Conservation (phyloP, 2,888 invertebrate species). For the Parnassius glacialis region DNA sequence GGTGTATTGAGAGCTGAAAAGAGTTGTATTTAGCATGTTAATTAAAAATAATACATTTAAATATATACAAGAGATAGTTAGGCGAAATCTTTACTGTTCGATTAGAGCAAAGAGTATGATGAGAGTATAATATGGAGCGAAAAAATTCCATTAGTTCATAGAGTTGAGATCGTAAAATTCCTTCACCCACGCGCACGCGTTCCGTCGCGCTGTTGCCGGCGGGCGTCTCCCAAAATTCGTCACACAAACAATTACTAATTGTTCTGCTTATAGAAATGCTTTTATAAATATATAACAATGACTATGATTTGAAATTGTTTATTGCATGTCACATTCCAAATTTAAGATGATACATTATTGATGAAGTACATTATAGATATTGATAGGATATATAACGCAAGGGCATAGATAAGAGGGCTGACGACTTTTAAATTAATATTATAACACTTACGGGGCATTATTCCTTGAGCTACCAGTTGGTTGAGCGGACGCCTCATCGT, state of each 20-base stretch:
- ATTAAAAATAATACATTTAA: no score
- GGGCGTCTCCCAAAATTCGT: conserved; percentile 38
- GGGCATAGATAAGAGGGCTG: no score
- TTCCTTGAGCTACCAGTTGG: conserved; percentile 98
- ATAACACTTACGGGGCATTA: conserved; percentile 96
- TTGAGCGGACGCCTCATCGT: conserved; percentile 96
- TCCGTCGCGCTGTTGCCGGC: conserved; percentile 37
- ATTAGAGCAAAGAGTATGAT: no score
- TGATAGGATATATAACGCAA: no score
- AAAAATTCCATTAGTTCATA: conserved; percentile 53
- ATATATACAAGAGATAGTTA: no score
- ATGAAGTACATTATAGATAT: no score
- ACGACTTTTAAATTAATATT: background rate
- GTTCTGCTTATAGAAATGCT: conserved; percentile 33
- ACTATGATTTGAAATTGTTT: background rate
- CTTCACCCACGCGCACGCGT: conserved; percentile 53
- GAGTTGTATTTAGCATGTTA: background rate
- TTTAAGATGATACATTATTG: no score
- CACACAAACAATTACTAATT: conserved; percentile 40
- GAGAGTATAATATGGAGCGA: conserved; percentile 29
- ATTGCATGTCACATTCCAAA: no score
- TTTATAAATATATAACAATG: conserved; percentile 22
- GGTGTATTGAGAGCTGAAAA: conserved; percentile 94
- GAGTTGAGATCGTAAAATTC: conserved; percentile 62
- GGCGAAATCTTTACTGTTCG: no score